Percentiles rank a stretch among this genome's conserved stretches.
phyloP scores from a whole-genome alignment of 2,797 vertebrate species.

The Adelosebastes latens region DNA sequence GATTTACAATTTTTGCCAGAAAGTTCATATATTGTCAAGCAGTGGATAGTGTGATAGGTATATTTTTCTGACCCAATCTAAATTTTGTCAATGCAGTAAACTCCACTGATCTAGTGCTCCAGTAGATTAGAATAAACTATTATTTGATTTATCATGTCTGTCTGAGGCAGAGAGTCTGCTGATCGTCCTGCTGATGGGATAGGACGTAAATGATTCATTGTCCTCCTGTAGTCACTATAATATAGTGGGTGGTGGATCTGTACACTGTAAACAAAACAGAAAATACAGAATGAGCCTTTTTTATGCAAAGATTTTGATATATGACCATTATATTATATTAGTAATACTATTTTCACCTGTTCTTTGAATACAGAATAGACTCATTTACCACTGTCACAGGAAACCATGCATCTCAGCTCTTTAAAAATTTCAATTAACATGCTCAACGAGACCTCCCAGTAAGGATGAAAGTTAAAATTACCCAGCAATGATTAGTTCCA shows the following conservation, averaged over 20 bases:
- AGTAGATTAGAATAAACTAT: background rate
- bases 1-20: background rate
- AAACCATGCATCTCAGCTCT: conserved; percentile 36
- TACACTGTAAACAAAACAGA: conserved; percentile 5
- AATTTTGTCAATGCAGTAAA: background rate
- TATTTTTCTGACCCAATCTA: background rate
- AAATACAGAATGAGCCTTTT: background rate
- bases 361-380: conserved; percentile 31
- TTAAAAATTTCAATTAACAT: conserved; percentile 70
- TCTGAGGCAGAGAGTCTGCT: background rate
- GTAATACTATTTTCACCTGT: conserved; percentile 32
- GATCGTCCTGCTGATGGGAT: conserved; percentile 1
- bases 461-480: conserved; percentile 58
- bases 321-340: conserved; percentile 14
- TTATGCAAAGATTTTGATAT: background rate
- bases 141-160: background rate
- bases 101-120: background rate
- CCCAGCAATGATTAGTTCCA: conserved; percentile 44
- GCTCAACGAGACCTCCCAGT: conserved; percentile 37
- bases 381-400: conserved; percentile 60
- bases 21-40: background rate
- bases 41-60: background rate
- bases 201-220: background rate
- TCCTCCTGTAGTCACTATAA: background rate
- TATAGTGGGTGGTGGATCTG: background rate